Evolutionary conservation across 1,140 invertebrate species (phyloP).

Genomic region (Brachionus asplanchnoidis): DNA sequence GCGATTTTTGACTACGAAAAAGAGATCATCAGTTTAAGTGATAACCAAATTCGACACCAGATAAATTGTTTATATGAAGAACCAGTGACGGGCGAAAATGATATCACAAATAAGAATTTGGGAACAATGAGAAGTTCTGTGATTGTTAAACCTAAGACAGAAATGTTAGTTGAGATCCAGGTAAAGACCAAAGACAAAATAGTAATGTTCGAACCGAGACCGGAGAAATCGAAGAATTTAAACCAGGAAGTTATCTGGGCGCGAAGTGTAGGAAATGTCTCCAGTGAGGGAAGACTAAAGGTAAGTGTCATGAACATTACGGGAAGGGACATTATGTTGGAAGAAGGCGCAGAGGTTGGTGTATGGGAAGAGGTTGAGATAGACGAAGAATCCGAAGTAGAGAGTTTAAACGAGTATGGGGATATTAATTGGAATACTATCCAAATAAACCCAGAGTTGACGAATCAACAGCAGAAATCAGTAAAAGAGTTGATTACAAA

Average conservation of each 20-base stretch:
- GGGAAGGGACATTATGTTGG: background rate
- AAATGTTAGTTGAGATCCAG: background rate
- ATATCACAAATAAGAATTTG: background rate
- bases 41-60: background rate
- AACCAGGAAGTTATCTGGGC: constrained; percentile 2
- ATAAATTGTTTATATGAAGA: background rate
- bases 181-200: background rate
- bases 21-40: background rate
- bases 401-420: background rate
- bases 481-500: constrained; percentile 2
- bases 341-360: background rate
- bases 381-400: background rate
- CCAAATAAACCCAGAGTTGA: constrained; percentile 45
- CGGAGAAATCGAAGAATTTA: background rate
- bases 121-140: background rate
- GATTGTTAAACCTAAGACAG: background rate
- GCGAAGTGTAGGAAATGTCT: background rate
- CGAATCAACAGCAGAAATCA: background rate
- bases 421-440: constrained; percentile 52
- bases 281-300: background rate
- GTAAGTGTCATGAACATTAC: background rate
- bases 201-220: background rate
- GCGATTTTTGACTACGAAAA: constrained; percentile 16
- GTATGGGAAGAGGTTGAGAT: background rate
- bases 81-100: background rate